Percentiles rank a stretch among this genome's conserved stretches.
phyloP scores from a whole-genome alignment of 2,113 vertebrate species.

The Actinemys pallida region DNA sequence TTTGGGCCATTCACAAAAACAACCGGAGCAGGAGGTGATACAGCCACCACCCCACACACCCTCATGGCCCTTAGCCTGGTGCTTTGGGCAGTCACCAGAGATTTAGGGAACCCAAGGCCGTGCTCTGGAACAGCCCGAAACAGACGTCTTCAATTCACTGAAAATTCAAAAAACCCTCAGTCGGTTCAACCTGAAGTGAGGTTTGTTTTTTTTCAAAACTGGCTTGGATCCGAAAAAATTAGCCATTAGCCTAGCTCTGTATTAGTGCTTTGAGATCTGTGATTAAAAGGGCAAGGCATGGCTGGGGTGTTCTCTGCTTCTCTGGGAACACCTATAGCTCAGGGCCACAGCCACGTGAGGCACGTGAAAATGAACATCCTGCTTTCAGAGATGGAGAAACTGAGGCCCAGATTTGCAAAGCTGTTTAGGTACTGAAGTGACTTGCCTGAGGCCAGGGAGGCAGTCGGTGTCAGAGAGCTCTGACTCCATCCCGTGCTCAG shows the following conservation, averaged over 20 bases:
- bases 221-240: not conserved
- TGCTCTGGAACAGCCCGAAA: not conserved
- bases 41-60: not conserved
- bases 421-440: not conserved
- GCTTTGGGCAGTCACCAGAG: not conserved
- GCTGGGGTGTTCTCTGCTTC: not conserved
- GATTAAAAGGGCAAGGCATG: too few relatives aligned
- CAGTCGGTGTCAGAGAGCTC: not conserved
- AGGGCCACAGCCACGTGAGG: not conserved
- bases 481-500: not conserved
- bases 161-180: not conserved
- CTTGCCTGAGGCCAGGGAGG: not conserved
- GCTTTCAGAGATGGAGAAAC: not conserved
- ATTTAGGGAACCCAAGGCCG: not conserved
- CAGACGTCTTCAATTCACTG: not conserved
- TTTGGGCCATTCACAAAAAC: not conserved
- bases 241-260: fast-evolving
- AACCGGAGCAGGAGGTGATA: not conserved
- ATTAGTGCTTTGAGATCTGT: not conserved
- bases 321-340: not conserved
- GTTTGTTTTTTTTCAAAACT: not conserved
- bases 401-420: not conserved
- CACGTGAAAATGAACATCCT: not conserved
- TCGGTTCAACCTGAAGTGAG: not conserved
- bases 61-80: not conserved